Evolutionary conservation across 2,888 invertebrate genomes (phyloP).

Genomic region (Tinea pellionella): DNA sequence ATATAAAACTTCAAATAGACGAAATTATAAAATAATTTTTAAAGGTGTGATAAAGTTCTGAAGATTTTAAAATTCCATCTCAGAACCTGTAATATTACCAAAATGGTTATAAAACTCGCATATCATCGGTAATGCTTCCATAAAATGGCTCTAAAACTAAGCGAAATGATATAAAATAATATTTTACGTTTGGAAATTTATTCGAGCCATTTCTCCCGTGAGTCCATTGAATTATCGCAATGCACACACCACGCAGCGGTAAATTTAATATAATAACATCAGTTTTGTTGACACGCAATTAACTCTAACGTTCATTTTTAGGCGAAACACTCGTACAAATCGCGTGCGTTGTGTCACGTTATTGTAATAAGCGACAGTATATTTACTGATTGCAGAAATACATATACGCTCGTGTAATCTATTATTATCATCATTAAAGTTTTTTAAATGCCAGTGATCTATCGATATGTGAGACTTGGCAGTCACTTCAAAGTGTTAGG

Average conservation of each 20-base stretch:
- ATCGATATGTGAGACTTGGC: too few species aligned
- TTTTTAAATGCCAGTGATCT: too few species aligned
- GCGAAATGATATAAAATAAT: background rate
- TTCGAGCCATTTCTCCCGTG: background rate
- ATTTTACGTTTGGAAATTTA: background rate
- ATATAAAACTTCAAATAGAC: too few species aligned
- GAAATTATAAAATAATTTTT: background rate
- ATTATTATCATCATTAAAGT: too few species aligned
- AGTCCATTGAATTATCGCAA: conserved; percentile 5
- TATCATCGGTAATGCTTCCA: background rate
- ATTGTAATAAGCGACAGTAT: background rate
- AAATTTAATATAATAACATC: conserved; percentile 30
- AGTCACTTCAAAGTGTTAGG: too few species aligned
- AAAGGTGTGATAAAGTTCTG: too few species aligned
- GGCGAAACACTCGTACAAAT: conserved; percentile 18
- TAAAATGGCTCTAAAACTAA: conserved; percentile 5
- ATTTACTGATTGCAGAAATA: background rate
- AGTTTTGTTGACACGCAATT: conserved; percentile 34
- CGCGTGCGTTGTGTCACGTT: background rate
- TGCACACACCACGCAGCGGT: conserved; percentile 19
- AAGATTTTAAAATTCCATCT: background rate
- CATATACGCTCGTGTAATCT: too few species aligned
- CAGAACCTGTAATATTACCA: background rate
- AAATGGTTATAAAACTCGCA: background rate
- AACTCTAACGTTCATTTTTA: conserved; percentile 23